Base-by-base conservation (phyloP, 2,888 invertebrate genomes). In the Melinaea marsaeus region DNA sequence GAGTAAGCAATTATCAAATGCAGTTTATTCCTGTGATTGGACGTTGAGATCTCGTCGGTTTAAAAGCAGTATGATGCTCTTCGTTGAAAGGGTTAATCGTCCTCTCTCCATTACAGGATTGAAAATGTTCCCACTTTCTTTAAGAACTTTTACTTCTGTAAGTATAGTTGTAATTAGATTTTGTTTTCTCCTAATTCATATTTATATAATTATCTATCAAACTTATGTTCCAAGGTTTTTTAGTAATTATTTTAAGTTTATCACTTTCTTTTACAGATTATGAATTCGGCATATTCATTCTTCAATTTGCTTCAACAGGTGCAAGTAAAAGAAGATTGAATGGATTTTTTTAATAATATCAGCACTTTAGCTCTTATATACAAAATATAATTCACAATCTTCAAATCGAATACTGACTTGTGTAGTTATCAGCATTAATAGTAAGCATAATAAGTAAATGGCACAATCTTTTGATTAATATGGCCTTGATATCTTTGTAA, bases 261-360 rank as follows among this genome's bases (percentile, higher is more conserved):
- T 6, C 2, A 9, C 7, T 13, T 51, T 51, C 11, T 61, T 48
- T 86, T 86, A 63, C 83, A 86, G 87, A 84, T 87, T 60, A 85
- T 87, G 73, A 86, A 86, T 67, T 78, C 86, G 2, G 79, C 86
- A 1, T 86, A 86, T 68, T 88, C 88, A 1, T 83, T 85, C 66
- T 86, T 82, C 64, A 83, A 85, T 58, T 68, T 88, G 47, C 73
- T 87, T 9, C 78, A 82, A n/a, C 72, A 86, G 59, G 79, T 87
- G 79, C 83, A 86, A 65, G 65, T 76, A 32, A 77, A 75, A 51
- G 75, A 80, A 68, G 54, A 42, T 72, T 71, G 69, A 70, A 69
- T 13, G 33, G 3, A 48, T 9, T 42, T 3, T 9, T 42, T 42
- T 42, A 42, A 42, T 42, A 6, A 42, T 42, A 42, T 42, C 9